Base-by-base conservation (phyloP, 2,797 vertebrate genomes). In the Gobio occitaniae region DNA sequence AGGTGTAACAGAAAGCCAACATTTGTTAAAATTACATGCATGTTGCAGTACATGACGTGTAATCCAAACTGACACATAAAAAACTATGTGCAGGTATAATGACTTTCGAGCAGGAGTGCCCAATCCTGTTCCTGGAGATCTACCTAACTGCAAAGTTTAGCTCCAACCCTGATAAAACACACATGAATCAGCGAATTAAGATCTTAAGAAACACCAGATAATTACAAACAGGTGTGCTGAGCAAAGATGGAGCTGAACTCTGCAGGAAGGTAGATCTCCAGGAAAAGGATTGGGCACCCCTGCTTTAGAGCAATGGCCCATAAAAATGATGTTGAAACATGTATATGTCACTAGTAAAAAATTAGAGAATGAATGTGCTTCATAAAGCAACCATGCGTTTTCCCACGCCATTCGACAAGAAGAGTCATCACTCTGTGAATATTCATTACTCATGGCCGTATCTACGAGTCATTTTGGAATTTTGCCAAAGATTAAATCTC, bases 401-500 rank as follows among this genome's bases (percentile, higher is more conserved):
- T 44, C 74, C 76, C 36, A 61, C 9, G 15, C 13, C 12, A 63
- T 78, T 63, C 1, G 0, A 63, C 76, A 61, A 17, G 12, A 29
- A 65, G 32, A 15, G 63, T 15, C 12, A 16, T 78, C 8, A 61
- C 56, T 47, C 41, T 71, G 21, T 72, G 44, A 72, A 72, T 72
- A 44, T 47, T 61, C 56, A 78, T 78, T 78, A 56, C 74, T 56
- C 74, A 78, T 78, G 56, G 56, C 61, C 8, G 0, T 56, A 76
- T 76, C 32, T 56, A 11, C 6, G 9, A n/a, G 41, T 29, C n/a
- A 25, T 78, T 78, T 63, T 63, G 76, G 56, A 78, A 78, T 78
- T 54, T 78, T 61, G 76, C 56, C 56, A 38, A 63, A 78, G 56
- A 78, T 78, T 25, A 47, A 61, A 59, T 78, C 75, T 77, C 75